A percentile compares a stretch with the other conserved stretches of the same genome.
Evolutionary conservation across 2,888 invertebrate genomes (phyloP).

Genomic region (Clepsis dumicolana): DNA sequence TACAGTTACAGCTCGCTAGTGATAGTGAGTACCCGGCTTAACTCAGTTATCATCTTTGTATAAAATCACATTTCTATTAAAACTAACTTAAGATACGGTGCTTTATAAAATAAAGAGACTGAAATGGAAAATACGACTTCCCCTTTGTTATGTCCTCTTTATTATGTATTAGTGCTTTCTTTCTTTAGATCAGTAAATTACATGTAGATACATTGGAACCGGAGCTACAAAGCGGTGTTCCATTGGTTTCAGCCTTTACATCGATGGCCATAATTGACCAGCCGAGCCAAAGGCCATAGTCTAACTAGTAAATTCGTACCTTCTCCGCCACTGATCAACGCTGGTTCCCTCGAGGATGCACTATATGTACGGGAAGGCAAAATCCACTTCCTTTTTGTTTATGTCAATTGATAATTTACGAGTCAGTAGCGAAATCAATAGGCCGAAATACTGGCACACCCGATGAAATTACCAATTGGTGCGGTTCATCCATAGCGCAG

Average conservation of each 20-base stretch:
- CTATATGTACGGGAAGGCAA: not conserved
- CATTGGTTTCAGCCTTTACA: not conserved
- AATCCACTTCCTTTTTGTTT: constrained; percentile 1
- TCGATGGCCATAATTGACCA: constrained; percentile 14
- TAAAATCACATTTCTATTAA: too few species aligned
- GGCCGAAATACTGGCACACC: not conserved
- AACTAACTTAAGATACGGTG: too few species aligned
- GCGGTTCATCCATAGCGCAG: constrained; percentile 3
- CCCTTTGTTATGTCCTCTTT: too few species aligned
- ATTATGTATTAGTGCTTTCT: too few species aligned
- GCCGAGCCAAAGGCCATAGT: constrained; percentile 7
- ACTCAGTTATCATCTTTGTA: too few species aligned
- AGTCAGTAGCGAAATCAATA: constrained; percentile 7
- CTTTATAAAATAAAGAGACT: too few species aligned
- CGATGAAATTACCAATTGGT: constrained; percentile 7
- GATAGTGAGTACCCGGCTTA: too few species aligned
- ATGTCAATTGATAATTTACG: constrained; percentile 19
- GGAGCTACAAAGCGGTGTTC: too few species aligned
- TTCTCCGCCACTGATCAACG: constrained; percentile 5
- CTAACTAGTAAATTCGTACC: constrained; percentile 5
- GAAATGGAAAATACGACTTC: too few species aligned
- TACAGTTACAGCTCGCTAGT: too few species aligned
- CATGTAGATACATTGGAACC: too few species aligned
- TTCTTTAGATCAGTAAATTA: too few species aligned
- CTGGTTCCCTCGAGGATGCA: constrained; percentile 10